Evolutionary conservation across 1,140 invertebrate genomes (phyloP).

Genomic region (Tetragnatha versicolor): DNA sequence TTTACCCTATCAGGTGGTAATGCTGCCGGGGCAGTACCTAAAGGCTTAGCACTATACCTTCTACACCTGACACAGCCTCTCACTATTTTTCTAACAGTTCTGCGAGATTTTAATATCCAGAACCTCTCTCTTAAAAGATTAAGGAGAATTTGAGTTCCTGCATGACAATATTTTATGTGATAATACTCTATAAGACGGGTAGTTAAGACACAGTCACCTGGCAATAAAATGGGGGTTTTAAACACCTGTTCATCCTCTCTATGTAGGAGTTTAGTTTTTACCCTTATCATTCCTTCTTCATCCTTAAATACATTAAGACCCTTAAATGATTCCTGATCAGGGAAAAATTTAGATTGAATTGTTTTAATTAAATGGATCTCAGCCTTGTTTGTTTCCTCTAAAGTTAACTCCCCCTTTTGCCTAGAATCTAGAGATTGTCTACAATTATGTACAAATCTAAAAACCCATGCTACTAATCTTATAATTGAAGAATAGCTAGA

Average conservation of each 20-base stretch:
- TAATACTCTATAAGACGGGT: background rate
- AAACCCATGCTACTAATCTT: too few relatives aligned
- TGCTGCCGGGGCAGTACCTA: background rate
- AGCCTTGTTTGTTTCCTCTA: background rate
- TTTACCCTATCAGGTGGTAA: constrained; percentile 57
- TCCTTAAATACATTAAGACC: background rate
- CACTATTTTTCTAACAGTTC: background rate
- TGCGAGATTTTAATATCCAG: background rate
- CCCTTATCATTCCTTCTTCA: background rate
- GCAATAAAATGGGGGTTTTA: background rate
- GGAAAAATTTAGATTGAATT: background rate
- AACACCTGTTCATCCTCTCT: background rate
- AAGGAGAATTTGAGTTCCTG: background rate
- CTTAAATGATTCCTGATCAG: background rate
- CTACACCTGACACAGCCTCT: background rate
- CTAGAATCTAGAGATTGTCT: background rate
- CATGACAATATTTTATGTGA: background rate
- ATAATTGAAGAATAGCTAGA: too few relatives aligned
- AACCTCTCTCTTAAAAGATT: background rate
- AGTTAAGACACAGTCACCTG: background rate
- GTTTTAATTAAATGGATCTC: background rate
- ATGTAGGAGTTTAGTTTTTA: background rate
- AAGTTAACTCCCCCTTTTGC: constrained; percentile 2
- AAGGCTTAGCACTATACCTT: background rate
- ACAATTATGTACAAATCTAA: too few relatives aligned